Base-by-base conservation (phyloP, 2,113 vertebrate species). In the Pelecanus crispus region DNA sequence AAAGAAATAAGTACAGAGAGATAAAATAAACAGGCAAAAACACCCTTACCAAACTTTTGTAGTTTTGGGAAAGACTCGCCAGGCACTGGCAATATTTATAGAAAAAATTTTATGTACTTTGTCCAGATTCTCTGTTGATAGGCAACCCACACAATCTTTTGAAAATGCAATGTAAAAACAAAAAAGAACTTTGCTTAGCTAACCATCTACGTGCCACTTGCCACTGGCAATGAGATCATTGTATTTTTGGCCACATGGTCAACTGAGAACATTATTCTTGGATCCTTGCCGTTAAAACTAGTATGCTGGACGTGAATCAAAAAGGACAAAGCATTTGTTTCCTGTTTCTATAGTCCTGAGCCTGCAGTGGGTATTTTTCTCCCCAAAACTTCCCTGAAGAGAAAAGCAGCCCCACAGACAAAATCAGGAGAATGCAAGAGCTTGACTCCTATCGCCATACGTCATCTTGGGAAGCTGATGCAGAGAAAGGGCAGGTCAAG, bases 261-360 rank as follows among this genome's bases (percentile, higher is more conserved):
- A 90, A n/a, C 52, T 32, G 20, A 50, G 36, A 82, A 93, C 89
- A 83, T 97, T 96, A 82, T 95, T 95, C 68, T 94, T 97, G 97
- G 96, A 96, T 72, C 56, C 26, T 32, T 86, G 94, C 95, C 94
- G 10, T 53, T 67, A 58, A 56, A 95, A 92, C 71, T 50, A 80
- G 73, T 8, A 13, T 42, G 56, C 87, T 94, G 92, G 92, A 95
- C 58, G 61, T 6, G 36, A 94, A 92, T 96, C 86, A 96, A 73
- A 67, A 94, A 45, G 55, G 82, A 91, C 90, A 96, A 94, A 92
- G 91, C 68, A 18, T 28, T 86, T 34, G 74, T 58, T 97, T 97
- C 97, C 97, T 91, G 89, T 94, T 96, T 91, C 92, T 92, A 3
- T 9, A 86, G 67, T 32, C 38, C 49, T 58, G 38, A 86, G 91